Evolutionary conservation across 2,797 vertebrate species (phyloP).

Genomic region (Limosa lapponica): DNA sequence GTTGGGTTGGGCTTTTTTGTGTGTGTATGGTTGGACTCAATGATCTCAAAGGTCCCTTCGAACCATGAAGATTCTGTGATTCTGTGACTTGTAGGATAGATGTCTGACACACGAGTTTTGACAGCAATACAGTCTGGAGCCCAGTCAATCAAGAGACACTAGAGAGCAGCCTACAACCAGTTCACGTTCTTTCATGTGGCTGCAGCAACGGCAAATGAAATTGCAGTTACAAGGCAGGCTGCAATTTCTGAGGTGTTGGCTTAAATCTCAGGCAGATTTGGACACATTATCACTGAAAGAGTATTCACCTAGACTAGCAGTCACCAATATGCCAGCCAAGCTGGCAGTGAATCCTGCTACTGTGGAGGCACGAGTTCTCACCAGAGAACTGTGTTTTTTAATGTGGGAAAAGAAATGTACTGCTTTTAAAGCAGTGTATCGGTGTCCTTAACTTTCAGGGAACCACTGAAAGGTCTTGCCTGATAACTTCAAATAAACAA

Average conservation of each 20-base stretch:
- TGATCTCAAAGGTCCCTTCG: no score
- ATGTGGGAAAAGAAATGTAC: neutral
- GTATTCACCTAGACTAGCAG: neutral
- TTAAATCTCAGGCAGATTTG: neutral
- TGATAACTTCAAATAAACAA: neutral
- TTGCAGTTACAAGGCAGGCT: neutral
- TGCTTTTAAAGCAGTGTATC: neutral
- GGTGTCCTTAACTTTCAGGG: neutral
- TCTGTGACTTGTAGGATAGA: neutral
- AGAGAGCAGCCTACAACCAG: neutral
- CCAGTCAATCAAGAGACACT: neutral
- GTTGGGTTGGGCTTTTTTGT: no score
- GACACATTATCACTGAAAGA: neutral
- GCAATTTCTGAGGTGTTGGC: neutral
- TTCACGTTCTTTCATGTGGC: neutral
- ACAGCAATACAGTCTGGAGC: neutral
- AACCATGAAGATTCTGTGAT: no score
- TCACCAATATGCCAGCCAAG: neutral
- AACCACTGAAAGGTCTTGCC: neutral
- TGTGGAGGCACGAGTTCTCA: neutral
- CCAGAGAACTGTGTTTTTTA: neutral
- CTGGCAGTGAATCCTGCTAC: neutral
- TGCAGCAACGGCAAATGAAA: neutral
- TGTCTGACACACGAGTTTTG: neutral
- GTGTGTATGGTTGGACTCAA: no score